Percentiles rank a stretch among this genome's conserved stretches.
phyloP scores from a whole-genome alignment of 1,140 invertebrate genomes.

The Brevipalpus yothersi region DNA sequence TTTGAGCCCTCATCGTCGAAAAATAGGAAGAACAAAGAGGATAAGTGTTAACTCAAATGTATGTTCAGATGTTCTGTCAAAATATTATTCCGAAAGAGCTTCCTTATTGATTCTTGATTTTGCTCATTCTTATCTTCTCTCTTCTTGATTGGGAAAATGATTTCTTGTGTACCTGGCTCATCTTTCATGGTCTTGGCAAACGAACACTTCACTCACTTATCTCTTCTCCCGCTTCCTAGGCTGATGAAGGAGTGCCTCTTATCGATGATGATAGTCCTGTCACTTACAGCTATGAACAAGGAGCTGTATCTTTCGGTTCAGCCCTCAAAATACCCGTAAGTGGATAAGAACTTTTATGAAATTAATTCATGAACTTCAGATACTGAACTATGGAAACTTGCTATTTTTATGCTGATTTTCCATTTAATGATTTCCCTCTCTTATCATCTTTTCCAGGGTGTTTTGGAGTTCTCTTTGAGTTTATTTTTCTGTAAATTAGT shows the following conservation, averaged over 20 bases:
- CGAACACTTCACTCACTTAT: not conserved
- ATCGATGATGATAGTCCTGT: not conserved
- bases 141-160: not conserved
- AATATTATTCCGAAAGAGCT: not conserved
- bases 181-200: too few species aligned
- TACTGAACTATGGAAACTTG: not conserved
- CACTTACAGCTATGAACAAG: slow-evolving; percentile 13
- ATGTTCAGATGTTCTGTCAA: not conserved
- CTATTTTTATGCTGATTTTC: too few species aligned
- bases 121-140: not conserved
- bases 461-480: slow-evolving; percentile 74
- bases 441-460: slow-evolving; percentile 33
- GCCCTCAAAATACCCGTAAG: slow-evolving; percentile 50
- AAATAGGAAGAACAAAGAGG: not conserved
- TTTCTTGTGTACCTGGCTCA: not conserved
- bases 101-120: not conserved
- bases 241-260: not conserved
- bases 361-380: not conserved
- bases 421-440: not conserved
- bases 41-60: not conserved
- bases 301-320: slow-evolving; percentile 47
- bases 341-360: slow-evolving; percentile 7
- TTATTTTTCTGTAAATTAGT: slow-evolving; percentile 94
- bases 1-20: not conserved
- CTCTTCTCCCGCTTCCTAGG: not conserved